Base-by-base conservation (phyloP, 2,113 vertebrate genomes). In the Tautogolabrus adspersus region DNA sequence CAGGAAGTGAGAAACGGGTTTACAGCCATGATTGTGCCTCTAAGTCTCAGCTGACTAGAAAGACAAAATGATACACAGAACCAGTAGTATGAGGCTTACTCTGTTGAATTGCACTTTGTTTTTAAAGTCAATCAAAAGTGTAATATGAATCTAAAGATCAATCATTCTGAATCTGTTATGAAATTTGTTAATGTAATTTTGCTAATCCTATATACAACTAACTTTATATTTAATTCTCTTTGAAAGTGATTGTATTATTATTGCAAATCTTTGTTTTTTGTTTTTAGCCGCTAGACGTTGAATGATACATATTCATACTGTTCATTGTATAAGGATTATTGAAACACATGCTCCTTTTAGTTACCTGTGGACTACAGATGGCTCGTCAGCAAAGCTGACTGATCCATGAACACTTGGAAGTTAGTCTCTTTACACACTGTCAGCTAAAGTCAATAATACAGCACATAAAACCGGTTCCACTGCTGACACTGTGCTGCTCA, bases 41-140 rank as follows among this genome's bases (percentile, higher is more conserved):
- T n/a, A 21, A 65, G 55, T 68, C 64, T 79, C 46, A 15, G 72
- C 46, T 73, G 51, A 46, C 57, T 74, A 16, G 58, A 59, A 13
- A 67, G 30, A 66, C 47, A 26, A 34, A 62, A 15, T 19, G 10
- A 79, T 60, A 6, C 49, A 74, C 58, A 38, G 57, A 40, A 66
- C 75, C 66, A 70, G 63, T 56, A 61, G 61, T 62, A 59, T 56
- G 71, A 86, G 72, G 79, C 54, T 51, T 19, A 21, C 10, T 82
- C 56, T 85, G 70, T 70, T 79, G 65, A 84, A 74, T 54, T 90
- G 86, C 90, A 89, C 88, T 88, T 91, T 89, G 78, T 81, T 67
- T 73, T 59, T 62, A 22, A 73, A 63, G 59, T 62, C 26, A 58
- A 82, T 86, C 76, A 80, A 73, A 75, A 68, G 56, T 85, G 79